Evolutionary conservation across 2,113 vertebrate genomes (phyloP).

Genomic region (Marmota flaviventris): DNA sequence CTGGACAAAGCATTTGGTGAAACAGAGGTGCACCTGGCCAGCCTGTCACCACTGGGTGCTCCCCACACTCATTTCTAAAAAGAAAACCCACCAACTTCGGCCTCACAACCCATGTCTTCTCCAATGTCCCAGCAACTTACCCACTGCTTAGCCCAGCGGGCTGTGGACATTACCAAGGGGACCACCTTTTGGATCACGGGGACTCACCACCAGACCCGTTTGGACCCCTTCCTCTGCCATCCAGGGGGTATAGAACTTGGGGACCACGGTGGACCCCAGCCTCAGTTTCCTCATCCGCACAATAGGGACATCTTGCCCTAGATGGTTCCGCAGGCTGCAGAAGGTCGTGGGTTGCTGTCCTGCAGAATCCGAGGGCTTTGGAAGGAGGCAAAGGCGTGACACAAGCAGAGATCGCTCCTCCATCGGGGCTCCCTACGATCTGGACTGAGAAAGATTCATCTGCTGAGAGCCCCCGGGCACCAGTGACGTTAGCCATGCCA

Average conservation of each 20-base stretch:
- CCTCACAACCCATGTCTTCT: no score
- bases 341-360: neutral
- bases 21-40: no score
- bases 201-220: no score
- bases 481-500: neutral
- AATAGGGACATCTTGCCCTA: neutral
- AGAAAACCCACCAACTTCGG: no score
- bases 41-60: no score
- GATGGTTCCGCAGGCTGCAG: neutral
- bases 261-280: no score
- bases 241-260: neutral
- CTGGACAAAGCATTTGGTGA: no score
- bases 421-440: neutral
- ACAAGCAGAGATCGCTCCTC: neutral
- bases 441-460: neutral
- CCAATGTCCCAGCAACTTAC: no score
- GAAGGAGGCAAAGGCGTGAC: neutral
- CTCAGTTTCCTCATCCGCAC: neutral
- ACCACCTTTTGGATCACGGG: neutral
- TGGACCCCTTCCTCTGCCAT: neutral
- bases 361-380: neutral
- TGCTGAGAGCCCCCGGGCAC: neutral
- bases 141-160: no score
- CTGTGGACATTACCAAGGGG: no score
- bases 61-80: no score